These are phyloP conservation scores for Hemaris fuciformis DNA, from an alignment of 2,888 invertebrate species.

Conservation along the genomic window DNA sequence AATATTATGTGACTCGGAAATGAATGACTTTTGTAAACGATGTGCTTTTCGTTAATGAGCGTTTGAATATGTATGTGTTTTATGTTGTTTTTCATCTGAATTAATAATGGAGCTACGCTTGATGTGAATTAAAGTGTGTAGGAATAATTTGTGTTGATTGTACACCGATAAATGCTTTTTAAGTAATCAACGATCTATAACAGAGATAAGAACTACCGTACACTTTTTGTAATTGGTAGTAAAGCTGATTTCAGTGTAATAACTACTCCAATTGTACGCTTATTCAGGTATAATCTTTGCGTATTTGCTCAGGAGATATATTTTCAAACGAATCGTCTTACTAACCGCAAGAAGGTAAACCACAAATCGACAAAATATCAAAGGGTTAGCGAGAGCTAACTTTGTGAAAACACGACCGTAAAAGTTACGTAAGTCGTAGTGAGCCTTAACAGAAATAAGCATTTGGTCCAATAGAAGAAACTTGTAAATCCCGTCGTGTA, in stretches of 20 bases:
- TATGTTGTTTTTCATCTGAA: constrained; percentile 10
- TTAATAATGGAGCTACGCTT: constrained; percentile 1
- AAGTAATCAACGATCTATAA: background rate
- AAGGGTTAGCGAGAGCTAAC: constrained; percentile 50
- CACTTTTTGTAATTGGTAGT: background rate
- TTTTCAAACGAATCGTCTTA: background rate
- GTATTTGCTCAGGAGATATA: background rate
- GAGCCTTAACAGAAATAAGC: constrained; percentile 58
- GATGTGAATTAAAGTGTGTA: constrained; percentile 3
- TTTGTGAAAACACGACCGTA: constrained; percentile 49
- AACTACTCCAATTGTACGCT: background rate
- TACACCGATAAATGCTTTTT: constrained; percentile 21
- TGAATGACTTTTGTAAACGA: constrained; percentile 15
- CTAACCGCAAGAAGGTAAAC: constrained; percentile 38
- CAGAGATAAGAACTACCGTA: background rate
- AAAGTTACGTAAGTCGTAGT: constrained; percentile 50
- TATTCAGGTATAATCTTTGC: background rate
- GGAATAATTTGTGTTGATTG: constrained; percentile 5
- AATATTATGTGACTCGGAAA: constrained; percentile 18
- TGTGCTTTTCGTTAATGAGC: constrained; percentile 14
- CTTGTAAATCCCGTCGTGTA: constrained; percentile 67
- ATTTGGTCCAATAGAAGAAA: constrained; percentile 70
- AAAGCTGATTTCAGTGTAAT: background rate
- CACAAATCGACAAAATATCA: constrained; percentile 55
- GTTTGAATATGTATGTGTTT: constrained; percentile 10